Conservation (phyloP, 2,888 invertebrate genomes). For the Drosophila birchii region DNA sequence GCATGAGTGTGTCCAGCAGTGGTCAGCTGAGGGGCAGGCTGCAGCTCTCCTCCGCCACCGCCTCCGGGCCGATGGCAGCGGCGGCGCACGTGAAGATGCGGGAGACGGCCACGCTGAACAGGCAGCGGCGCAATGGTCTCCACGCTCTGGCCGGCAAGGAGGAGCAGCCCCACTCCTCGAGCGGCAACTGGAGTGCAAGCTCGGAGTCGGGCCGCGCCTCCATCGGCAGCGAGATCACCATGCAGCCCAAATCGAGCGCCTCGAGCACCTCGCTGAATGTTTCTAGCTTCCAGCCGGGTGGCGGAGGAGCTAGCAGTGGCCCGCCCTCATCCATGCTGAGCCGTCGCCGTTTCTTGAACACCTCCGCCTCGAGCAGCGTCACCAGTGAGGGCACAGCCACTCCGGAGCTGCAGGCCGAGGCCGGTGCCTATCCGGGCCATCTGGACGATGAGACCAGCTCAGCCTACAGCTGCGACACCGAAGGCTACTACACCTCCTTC, state of each 20-base stretch:
- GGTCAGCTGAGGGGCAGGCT: conserved; percentile 77
- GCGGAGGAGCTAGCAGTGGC: conserved; percentile 85
- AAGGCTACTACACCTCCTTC: conserved; percentile 99
- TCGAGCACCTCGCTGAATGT: conserved; percentile 90
- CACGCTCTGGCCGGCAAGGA: conserved; percentile 86
- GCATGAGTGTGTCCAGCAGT: conserved; percentile 86
- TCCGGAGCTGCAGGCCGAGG: conserved; percentile 91
- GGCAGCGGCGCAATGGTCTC: conserved; percentile 88
- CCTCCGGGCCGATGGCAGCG: conserved; percentile 53
- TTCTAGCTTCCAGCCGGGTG: conserved; percentile 84
- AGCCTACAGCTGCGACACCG: conserved; percentile 97
- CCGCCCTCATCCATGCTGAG: conserved; percentile 90
- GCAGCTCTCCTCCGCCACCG: conserved; percentile 60
- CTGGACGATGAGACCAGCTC: conserved; percentile 95
- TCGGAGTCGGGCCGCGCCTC: conserved; percentile 95
- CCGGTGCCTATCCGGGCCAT: conserved; percentile 85
- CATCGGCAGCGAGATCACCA: conserved; percentile 92
- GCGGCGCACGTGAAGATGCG: conserved; percentile 89
- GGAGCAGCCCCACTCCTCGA: conserved; percentile 94
- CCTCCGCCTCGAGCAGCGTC: conserved; percentile 92
- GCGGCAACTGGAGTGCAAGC: conserved; percentile 98
- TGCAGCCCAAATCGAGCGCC: conserved; percentile 89
- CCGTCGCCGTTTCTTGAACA: conserved; percentile 88
- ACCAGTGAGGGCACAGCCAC: conserved; percentile 94
- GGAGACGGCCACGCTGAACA: conserved; percentile 89